Evolutionary conservation across 2,888 invertebrate species (phyloP).

Genomic region (Prenolepis imparis): DNA sequence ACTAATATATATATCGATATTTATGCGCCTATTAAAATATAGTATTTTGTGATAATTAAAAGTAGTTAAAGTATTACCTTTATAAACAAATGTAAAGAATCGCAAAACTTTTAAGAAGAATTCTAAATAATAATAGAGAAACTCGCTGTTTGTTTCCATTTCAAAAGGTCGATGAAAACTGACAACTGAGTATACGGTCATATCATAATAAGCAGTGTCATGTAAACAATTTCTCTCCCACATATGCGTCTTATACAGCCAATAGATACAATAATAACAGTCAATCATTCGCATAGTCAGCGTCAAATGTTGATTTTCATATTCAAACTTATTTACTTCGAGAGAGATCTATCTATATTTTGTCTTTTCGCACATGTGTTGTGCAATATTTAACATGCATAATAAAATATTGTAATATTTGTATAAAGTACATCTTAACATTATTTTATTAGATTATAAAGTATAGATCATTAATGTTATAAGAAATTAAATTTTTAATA

Average conservation of each 20-base stretch:
- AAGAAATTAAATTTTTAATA: conserved; percentile 7
- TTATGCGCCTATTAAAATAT: not conserved
- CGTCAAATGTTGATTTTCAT: not conserved
- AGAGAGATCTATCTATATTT: conserved; percentile 8
- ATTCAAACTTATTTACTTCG: not conserved
- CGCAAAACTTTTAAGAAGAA: no score
- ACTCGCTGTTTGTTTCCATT: not conserved
- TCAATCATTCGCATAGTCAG: not conserved
- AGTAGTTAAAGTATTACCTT: conserved; percentile 7
- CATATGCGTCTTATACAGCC: not conserved
- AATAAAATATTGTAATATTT: conserved; percentile 13
- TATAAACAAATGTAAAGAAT: not conserved
- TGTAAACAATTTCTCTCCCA: conserved; percentile 1
- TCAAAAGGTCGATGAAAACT: conserved; percentile 16
- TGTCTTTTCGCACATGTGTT: not conserved
- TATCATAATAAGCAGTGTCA: conserved; percentile 14
- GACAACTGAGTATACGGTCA: not conserved
- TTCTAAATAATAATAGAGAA: no score
- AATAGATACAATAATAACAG: not conserved
- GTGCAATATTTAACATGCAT: not conserved
- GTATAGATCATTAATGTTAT: not conserved
- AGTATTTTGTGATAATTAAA: not conserved
- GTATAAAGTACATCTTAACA: not conserved
- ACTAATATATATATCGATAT: not conserved
- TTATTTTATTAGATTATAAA: not conserved